Evolutionary conservation across 2,113 vertebrate genomes (phyloP).

Genomic region (Triplophysa siluroides): DNA sequence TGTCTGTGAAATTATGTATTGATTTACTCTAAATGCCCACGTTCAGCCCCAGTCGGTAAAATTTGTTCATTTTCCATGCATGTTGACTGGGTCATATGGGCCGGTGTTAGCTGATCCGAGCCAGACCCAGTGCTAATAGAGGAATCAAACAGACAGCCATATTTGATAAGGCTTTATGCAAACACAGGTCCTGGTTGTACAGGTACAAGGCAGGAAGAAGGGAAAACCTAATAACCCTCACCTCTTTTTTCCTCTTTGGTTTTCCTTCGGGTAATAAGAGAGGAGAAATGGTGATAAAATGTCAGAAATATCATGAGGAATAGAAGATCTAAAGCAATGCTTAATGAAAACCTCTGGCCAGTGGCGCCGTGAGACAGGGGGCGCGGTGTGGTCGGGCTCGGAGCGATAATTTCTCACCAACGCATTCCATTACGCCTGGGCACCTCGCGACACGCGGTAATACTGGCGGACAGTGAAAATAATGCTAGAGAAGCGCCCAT

Average conservation of each 20-base stretch:
- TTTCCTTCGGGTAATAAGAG: constrained; percentile 70
- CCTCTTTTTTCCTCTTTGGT: constrained; percentile 43
- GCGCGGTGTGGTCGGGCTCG: constrained; percentile 55
- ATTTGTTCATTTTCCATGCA: constrained; percentile 39
- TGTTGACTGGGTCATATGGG: constrained; percentile 37
- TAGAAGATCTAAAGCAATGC: constrained; percentile 67
- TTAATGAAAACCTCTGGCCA: constrained; percentile 73
- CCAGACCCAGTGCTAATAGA: constrained; percentile 49
- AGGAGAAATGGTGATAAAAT: constrained; percentile 66
- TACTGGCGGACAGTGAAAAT: constrained; percentile 39
- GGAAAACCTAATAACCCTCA: constrained; percentile 57
- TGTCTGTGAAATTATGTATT: constrained; percentile 58
- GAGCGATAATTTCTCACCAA: constrained; percentile 65
- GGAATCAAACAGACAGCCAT: constrained; percentile 58
- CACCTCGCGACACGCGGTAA: constrained; percentile 28
- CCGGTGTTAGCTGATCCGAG: constrained; percentile 41
- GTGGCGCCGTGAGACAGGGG: constrained; percentile 54
- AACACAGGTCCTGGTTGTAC: constrained; percentile 56
- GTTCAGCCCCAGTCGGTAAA: constrained; percentile 30
- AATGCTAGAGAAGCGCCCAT: constrained; percentile 52
- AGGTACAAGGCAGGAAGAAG: constrained; percentile 36
- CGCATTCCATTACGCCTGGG: constrained; percentile 56
- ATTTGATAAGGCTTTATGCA: constrained; percentile 56
- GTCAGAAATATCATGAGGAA: constrained; percentile 70
- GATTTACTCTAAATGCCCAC: constrained; percentile 45